Evolutionary conservation across 1,140 invertebrate species (phyloP), one percentile per base, ranked within the genome.

Genomic region (Orius insidiosus): DNA sequence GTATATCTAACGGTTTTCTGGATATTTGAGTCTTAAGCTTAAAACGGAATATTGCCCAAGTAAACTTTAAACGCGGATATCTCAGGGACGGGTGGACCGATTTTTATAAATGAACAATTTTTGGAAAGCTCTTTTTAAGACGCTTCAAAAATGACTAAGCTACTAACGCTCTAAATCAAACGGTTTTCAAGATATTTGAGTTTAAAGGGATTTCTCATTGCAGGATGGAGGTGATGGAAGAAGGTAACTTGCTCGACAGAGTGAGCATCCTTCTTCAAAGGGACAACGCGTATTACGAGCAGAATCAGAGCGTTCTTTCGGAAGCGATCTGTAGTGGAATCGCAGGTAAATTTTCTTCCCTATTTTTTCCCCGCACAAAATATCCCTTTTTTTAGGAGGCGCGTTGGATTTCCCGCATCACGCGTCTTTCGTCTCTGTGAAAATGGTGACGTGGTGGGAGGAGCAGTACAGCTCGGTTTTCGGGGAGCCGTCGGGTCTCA

Each of bases 241-340:
- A 83, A 71, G 80, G 79, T 16, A 84, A 82, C 69, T 72, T 83
- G 60, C 80, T 83, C 71, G 82, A 83, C 62, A 70, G 78, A 50
- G 79, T 82, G 35, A 71, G 77, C 50, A 82, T 82, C 55, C 65
- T 83, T 32, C 65, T 83, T 34, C 79, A 83, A 60, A 64, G 80
- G 35, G 80, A 85, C 60, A 68, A 80, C 60, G 74, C 80, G 60
- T 83, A 82, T 66, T 85, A 85, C 65, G 74, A 80, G 75, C 68
- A 70, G 51, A 76, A 80, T 59, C 80, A 83, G 58, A 72, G 74
- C 5, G 77, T 85, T 1, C 56, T 84, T 2, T 78, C 80, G 51
- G 79, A 84, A 56, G 72, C 71, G 8, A 63, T 85, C 35, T 85
- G 81, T 55, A 62, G 67, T 1, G 72, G 75, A 35, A 71, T 82